Evolutionary conservation across 2,888 invertebrate species (phyloP), one percentile per base, ranked within the genome.

Genomic region (Uloborus plumipes): DNA sequence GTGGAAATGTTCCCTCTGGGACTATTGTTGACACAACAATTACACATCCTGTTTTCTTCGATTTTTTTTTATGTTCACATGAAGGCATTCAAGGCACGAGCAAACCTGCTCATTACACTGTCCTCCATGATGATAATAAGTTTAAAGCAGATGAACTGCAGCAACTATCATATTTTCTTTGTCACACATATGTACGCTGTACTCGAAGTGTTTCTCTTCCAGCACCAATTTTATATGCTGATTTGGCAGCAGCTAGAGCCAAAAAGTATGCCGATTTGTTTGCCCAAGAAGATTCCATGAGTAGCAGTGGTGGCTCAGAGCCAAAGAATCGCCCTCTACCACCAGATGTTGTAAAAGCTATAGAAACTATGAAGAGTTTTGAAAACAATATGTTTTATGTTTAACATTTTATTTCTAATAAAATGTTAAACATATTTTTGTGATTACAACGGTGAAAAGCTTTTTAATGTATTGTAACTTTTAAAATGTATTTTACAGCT

Each of bases 21-120:
- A 96, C 96, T 0, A 93, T 95, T 0, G 95, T 97, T 0, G 97
- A 97, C 88, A 93, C 92, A 0, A 90, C 92, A 0, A 96, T 98
- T 62, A 95, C 95, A 0, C 95, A 97, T 89, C 94, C 96, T 0
- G 92, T 93, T 0, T 94, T 96, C 88, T 91, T 94, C 86, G 96
- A 98, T 89, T 98, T 96, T 89, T 97, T 95, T 88, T 90, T 98
- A 88, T 94, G 95, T 86, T 91, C 92, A 76, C 92, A 92, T 86
- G 89, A 89, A 84, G 91, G 91, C 67, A 91, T 91, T 50, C 91
- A 91, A 89, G 90, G 86, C 13, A 86, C 86, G 1, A 82, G 81
- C 55, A 72, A 85, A 16, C 85, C 86, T 13, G 76, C 86, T 1
- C 85, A 85, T 59, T 86, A 86, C 55, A 84, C 82, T 22, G 86